Evolutionary conservation across 2,888 invertebrate genomes (phyloP).

Genomic region (Drosophila tripunctata): DNA sequence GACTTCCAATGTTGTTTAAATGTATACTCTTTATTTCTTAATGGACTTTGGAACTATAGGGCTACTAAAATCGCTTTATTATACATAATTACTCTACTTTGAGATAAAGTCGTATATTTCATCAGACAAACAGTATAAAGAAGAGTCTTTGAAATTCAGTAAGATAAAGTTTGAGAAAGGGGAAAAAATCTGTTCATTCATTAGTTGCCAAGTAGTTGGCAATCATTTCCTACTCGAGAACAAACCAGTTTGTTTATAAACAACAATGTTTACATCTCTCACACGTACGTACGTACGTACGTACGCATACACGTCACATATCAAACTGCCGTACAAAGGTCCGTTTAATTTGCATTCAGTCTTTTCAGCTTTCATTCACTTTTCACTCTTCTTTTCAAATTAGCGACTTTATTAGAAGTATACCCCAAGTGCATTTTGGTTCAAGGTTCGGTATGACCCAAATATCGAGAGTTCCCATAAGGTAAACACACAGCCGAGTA

Average conservation of each 20-base stretch:
- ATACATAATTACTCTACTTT: too few relatives aligned
- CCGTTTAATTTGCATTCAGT: slow-evolving; percentile 7
- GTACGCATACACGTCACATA: slow-evolving; percentile 1
- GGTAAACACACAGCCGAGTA: not conserved
- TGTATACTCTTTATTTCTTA: too few relatives aligned
- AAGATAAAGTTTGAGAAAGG: not conserved
- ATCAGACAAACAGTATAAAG: too few relatives aligned
- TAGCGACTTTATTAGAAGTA: not conserved
- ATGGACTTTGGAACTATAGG: too few relatives aligned
- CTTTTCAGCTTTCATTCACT: not conserved
- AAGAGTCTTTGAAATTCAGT: slow-evolving; percentile 1
- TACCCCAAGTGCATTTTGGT: not conserved
- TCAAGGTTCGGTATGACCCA: not conserved
- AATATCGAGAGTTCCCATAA: not conserved
- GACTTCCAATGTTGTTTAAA: too few relatives aligned
- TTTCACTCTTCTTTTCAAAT: not conserved
- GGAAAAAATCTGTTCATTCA: slow-evolving; percentile 4
- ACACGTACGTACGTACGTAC: too few relatives aligned
- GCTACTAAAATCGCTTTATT: too few relatives aligned
- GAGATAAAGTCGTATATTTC: too few relatives aligned
- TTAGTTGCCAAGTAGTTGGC: slow-evolving; percentile 33
- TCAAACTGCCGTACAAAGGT: not conserved
- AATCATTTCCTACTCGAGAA: slow-evolving; percentile 55
- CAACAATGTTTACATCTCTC: slow-evolving; percentile 44
- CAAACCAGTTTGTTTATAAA: slow-evolving; percentile 64